Percentiles rank a stretch among this genome's conserved stretches.
Evolutionary conservation across 2,113 vertebrate genomes (phyloP).

Genomic region (Arizona elegans): DNA sequence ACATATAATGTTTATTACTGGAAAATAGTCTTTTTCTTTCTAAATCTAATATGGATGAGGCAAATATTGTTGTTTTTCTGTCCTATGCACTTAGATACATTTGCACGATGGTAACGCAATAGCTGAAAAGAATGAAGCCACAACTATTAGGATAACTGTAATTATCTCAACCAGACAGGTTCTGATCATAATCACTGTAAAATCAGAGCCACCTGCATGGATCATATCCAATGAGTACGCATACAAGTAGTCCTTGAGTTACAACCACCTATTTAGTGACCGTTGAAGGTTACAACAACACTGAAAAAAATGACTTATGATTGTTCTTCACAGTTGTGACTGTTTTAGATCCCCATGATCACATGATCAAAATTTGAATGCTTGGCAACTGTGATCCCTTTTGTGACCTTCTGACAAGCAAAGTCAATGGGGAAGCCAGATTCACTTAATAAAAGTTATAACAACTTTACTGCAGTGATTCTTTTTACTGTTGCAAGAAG

Average conservation of each 20-base stretch:
- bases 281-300: neutral
- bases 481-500: neutral
- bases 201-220: neutral
- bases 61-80: neutral
- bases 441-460: neutral
- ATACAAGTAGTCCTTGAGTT: neutral
- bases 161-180: neutral
- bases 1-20: neutral
- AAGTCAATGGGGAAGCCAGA: neutral
- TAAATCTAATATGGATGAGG: neutral
- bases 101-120: neutral
- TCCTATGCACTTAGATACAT: neutral
- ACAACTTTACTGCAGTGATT: neutral
- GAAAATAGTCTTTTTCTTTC: neutral
- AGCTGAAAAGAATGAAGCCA: neutral
- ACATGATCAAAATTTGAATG: neutral
- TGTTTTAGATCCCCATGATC: neutral
- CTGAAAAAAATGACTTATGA: neutral
- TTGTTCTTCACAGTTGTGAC: neutral
- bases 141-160: neutral
- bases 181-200: neutral
- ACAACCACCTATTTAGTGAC: neutral
- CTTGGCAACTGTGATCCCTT: neutral
- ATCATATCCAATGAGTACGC: neutral
- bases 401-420: neutral